phyloP scores from a whole-genome alignment of 2,888 invertebrate genomes.

The Sphaerophoria taeniata region DNA sequence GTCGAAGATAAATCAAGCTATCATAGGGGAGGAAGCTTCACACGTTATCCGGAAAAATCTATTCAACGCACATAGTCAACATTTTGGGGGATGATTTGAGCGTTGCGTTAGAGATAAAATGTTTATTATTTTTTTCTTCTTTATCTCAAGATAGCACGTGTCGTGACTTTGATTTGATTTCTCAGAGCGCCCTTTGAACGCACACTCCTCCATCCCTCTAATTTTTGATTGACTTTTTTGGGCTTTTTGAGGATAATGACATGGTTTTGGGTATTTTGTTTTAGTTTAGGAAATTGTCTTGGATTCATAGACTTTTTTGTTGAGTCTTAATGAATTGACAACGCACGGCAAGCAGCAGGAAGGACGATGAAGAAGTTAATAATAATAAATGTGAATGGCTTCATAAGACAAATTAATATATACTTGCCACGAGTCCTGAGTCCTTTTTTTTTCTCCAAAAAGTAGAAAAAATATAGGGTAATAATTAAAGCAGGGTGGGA shows the following conservation, averaged over 20 bases:
- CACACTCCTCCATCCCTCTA: neutral
- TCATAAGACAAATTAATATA: conserved; percentile 30
- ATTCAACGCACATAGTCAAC: neutral
- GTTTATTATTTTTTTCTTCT: conserved; percentile 1
- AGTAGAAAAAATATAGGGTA: neutral
- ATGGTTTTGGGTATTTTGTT: neutral
- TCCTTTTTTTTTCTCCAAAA: neutral
- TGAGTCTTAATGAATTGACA: conserved; percentile 4
- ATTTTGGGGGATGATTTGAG: neutral
- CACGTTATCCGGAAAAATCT: conserved; percentile 12
- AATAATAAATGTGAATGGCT: conserved; percentile 24
- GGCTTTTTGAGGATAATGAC: neutral
- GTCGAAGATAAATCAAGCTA: conserved; percentile 17
- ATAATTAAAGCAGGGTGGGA: neutral
- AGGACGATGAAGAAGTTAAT: conserved; percentile 6
- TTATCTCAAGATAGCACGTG: conserved; percentile 55
- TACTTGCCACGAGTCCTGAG: neutral
- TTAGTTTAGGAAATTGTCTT: neutral
- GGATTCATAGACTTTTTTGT: neutral
- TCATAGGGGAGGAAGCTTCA: conserved; percentile 17
- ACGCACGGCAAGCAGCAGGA: neutral
- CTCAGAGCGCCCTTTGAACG: conserved; percentile 38
- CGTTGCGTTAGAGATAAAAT: conserved; percentile 19
- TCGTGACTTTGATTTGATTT: conserved; percentile 61
- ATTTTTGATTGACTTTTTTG: conserved; percentile 46